A percentile compares a stretch with the other conserved stretches of the same genome.
These are phyloP conservation scores for Keiferia lycopersicella DNA, from an alignment of 2,888 invertebrate species.

Conservation along the genomic window DNA sequence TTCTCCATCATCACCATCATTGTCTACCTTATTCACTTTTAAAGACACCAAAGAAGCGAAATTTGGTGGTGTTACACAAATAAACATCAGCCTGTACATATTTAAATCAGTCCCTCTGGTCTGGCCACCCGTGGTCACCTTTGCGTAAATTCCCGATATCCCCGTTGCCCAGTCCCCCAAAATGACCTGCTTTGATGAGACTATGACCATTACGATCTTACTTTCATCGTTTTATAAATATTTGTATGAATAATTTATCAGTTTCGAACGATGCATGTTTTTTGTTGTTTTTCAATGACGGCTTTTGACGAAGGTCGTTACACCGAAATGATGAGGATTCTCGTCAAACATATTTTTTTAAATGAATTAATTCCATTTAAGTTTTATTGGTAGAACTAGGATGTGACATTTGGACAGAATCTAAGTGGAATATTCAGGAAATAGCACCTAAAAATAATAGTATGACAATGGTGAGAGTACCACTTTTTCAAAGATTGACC, in stretches of 20 bases:
- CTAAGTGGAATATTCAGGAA: too few species aligned
- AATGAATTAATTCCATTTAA: neutral
- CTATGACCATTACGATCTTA: conserved; percentile 17
- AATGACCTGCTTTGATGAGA: conserved; percentile 8
- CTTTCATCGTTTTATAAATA: conserved; percentile 19
- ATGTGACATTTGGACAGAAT: too few species aligned
- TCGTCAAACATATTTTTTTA: neutral
- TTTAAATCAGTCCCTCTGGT: conserved; percentile 31
- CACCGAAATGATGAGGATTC: neutral
- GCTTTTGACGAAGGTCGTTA: neutral
- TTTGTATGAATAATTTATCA: conserved; percentile 13
- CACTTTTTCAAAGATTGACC: too few species aligned
- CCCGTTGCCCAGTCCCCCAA: neutral
- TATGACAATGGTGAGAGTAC: too few species aligned
- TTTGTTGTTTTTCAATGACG: neutral
- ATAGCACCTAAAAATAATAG: too few species aligned
- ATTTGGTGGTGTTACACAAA: too few species aligned
- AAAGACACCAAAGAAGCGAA: too few species aligned
- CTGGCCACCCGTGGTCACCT: conserved; percentile 24
- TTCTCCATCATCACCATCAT: too few species aligned
- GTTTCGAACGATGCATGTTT: neutral
- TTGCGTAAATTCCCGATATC: conserved; percentile 20
- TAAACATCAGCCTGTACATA: conserved; percentile 16
- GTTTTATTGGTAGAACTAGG: neutral
- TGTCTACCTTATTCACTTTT: too few species aligned